phyloP scores from a whole-genome alignment of 2,888 invertebrate species.

The Tineola bisselliella region DNA sequence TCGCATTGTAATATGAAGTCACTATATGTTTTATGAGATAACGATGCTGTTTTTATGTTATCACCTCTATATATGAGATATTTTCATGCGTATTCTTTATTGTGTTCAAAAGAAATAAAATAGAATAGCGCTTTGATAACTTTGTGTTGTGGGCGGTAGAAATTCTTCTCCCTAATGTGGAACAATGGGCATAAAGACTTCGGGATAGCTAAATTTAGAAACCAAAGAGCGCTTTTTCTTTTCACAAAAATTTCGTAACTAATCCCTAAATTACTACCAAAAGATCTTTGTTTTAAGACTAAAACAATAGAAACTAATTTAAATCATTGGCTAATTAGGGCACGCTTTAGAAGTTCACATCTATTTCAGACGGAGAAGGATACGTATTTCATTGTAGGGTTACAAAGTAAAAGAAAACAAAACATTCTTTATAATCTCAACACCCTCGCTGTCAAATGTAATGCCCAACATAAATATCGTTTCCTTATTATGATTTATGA shows the following conservation, averaged over 20 bases:
- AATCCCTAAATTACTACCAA: not conserved
- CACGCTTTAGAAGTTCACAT: too few relatives aligned
- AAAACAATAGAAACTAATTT: not conserved
- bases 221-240: not conserved
- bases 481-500: not conserved
- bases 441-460: not conserved
- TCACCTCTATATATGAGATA: not conserved
- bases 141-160: conserved; percentile 21
- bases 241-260: not conserved
- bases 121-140: not conserved
- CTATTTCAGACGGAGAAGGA: not conserved
- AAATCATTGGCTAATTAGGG: too few relatives aligned
- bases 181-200: conserved; percentile 42
- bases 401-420: not conserved
- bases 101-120: not conserved
- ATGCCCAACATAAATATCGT: not conserved
- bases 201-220: conserved; percentile 1
- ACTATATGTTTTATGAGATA: not conserved
- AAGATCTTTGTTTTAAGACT: not conserved
- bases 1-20: not conserved
- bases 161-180: conserved; percentile 62
- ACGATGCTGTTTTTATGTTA: not conserved
- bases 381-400: not conserved
- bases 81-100: not conserved
- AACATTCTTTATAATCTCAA: not conserved